A percentile compares a stretch with the other conserved stretches of the same genome.
phyloP scores from a whole-genome alignment of 2,888 invertebrate genomes.

The Rhamnusium bicolor region DNA sequence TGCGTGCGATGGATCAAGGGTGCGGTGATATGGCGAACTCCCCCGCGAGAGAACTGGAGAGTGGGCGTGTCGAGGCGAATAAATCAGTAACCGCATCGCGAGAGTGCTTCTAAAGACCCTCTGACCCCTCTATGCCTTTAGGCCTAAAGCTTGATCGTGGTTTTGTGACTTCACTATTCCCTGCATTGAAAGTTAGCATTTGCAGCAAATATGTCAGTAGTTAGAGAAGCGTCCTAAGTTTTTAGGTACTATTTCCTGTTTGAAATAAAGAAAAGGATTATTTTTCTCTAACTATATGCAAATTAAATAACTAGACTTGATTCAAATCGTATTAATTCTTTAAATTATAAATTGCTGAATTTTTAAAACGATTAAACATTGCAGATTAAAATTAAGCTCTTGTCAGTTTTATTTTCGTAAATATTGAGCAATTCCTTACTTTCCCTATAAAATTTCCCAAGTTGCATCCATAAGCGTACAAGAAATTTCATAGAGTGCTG shows the following conservation, averaged over 20 bases:
- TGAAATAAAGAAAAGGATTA: too few relatives aligned
- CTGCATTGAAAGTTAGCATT: neutral
- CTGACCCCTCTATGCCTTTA: conserved; percentile 34
- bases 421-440: too few relatives aligned
- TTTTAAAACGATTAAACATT: too few relatives aligned
- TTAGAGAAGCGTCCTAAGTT: neutral
- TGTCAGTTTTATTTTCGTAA: too few relatives aligned
- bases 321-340: too few relatives aligned
- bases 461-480: too few relatives aligned
- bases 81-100: conserved; percentile 69
- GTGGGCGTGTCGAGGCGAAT: conserved; percentile 68
- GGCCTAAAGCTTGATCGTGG: conserved; percentile 9
- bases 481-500: too few relatives aligned
- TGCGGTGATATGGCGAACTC: conserved; percentile 47
- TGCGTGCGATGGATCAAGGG: conserved; percentile 46
- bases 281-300: too few relatives aligned
- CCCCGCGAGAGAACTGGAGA: conserved; percentile 60
- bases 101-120: conserved; percentile 48
- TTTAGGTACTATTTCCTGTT: neutral
- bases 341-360: too few relatives aligned
- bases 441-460: too few relatives aligned
- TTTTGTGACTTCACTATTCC: neutral
- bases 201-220: conserved; percentile 7
- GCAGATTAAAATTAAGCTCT: too few relatives aligned
- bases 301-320: too few relatives aligned